Evolutionary conservation across 30 jellyfish, hydroid and myxozoan species (phyloP), one percentile per base, ranked within the genome.

Genomic region (Aurelia sp.): DNA sequence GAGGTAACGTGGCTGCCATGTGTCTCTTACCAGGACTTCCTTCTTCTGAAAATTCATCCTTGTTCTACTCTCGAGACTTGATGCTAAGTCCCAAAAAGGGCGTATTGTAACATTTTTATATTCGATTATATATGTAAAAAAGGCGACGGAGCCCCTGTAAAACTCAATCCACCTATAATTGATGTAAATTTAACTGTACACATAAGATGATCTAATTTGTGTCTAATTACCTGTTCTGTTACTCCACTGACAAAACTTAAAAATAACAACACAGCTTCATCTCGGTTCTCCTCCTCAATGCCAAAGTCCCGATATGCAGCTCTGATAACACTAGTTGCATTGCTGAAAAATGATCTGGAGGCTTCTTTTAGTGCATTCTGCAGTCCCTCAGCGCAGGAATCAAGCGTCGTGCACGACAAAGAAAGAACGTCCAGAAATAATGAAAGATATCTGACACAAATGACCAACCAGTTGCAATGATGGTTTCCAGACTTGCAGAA

Each of bases 231-330:
- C 55, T 44, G 13, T 44, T 44, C 55, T 9, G 55, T 44, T 44
- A 44, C 55, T 44, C 15, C 15, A 44, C 0, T 44, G 8, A 44
- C 55, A 8, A 44, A 44, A 44, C 7, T 44, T 13, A 76, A 63
- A 17, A 58, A 17, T 48, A 19, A 10, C 65, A 63, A 40, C 35
- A 76, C 50, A n/a, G 76, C 40, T 44, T 20, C 24, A 50, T 76
- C 87, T 57, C 87, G 87, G 8, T 74, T 16, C 5, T 76, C 87
- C 27, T 76, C 66, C 21, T 76, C 77, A 16, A 76, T 13, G 68
- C 69, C 44, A 55, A 38, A 21, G 18, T 47, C 87, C 64, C 65
- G 87, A 40, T 76, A 76, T 59, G 41, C 33, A 8, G 33, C 53
- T 64, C 41, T 64, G 13, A 64, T 64, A 61, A 22, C 50, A 75